Conservation (phyloP, 2,888 invertebrate genomes). For the Andricus curvator region DNA sequence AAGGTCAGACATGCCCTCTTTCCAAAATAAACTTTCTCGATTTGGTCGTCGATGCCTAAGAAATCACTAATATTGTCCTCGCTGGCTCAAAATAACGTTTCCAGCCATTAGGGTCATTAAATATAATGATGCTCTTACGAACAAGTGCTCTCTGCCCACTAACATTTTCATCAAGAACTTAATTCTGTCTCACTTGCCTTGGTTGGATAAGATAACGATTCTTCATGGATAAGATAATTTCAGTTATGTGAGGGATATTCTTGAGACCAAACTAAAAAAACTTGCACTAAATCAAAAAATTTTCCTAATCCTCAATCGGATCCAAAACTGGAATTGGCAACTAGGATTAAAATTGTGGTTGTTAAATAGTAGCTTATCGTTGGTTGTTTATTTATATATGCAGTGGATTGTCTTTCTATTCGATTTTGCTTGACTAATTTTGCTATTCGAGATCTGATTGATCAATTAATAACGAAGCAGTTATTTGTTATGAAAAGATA, state of each 20-base stretch:
- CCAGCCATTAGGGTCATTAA: neutral
- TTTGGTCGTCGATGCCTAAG: slow-evolving; percentile 12
- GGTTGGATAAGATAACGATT: neutral
- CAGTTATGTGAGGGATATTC: neutral
- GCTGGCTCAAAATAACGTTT: neutral
- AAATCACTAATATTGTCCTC: slow-evolving; percentile 11
- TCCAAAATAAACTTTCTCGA: slow-evolving; percentile 38
- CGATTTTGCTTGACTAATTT: too few species aligned
- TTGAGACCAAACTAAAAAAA: too few species aligned
- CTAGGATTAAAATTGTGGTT: too few species aligned
- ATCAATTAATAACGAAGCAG: too few species aligned
- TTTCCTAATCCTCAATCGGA: too few species aligned
- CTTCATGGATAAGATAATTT: slow-evolving; percentile 5
- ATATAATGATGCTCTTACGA: slow-evolving; percentile 18
- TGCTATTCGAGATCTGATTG: too few species aligned
- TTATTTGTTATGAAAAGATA: too few species aligned
- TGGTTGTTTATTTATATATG: too few species aligned
- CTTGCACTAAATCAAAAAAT: too few species aligned
- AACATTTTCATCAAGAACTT: slow-evolving; percentile 16
- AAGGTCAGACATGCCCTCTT: slow-evolving; percentile 18
- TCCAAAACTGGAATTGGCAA: too few species aligned
- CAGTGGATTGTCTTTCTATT: too few species aligned
- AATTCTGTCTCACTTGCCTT: slow-evolving; percentile 12
- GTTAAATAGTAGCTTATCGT: too few species aligned
- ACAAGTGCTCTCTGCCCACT: slow-evolving; percentile 9